Conservation (phyloP, 2,888 invertebrate genomes). For the Epirrita christyi region DNA sequence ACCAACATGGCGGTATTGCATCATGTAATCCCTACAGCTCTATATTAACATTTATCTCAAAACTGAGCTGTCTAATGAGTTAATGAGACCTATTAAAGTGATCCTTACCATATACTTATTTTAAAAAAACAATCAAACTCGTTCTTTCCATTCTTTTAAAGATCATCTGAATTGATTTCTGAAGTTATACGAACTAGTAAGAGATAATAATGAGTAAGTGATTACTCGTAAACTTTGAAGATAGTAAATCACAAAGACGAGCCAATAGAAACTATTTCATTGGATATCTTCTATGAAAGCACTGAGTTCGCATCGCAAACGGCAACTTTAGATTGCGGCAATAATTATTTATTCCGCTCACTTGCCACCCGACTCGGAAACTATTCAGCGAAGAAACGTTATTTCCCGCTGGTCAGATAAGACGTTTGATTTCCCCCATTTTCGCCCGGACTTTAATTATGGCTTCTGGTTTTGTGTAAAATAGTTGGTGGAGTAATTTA, state of each 20-base stretch:
- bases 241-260: slow-evolving; percentile 48
- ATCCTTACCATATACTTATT: too few species aligned
- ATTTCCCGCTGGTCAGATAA: slow-evolving; percentile 83
- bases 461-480: slow-evolving; percentile 83
- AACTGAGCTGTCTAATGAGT: too few species aligned
- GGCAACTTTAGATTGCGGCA: slow-evolving; percentile 77
- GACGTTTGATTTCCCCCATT: slow-evolving; percentile 83
- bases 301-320: slow-evolving; percentile 58
- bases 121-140: too few species aligned
- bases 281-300: slow-evolving; percentile 63
- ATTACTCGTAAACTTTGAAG: slow-evolving; percentile 36
- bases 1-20: neutral
- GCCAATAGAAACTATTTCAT: slow-evolving; percentile 73
- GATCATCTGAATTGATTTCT: neutral
- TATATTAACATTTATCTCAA: too few species aligned
- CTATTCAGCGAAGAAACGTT: slow-evolving; percentile 82
- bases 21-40: too few species aligned
- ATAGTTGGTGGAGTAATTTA: slow-evolving; percentile 83
- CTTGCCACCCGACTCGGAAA: slow-evolving; percentile 73
- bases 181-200: slow-evolving; percentile 17
- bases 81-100: too few species aligned
- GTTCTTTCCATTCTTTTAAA: too few species aligned
- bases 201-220: slow-evolving; percentile 32
- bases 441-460: slow-evolving; percentile 82
- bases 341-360: slow-evolving; percentile 85